Conservation (phyloP, 2,888 invertebrate species). For the Trissolcus japonicus region DNA sequence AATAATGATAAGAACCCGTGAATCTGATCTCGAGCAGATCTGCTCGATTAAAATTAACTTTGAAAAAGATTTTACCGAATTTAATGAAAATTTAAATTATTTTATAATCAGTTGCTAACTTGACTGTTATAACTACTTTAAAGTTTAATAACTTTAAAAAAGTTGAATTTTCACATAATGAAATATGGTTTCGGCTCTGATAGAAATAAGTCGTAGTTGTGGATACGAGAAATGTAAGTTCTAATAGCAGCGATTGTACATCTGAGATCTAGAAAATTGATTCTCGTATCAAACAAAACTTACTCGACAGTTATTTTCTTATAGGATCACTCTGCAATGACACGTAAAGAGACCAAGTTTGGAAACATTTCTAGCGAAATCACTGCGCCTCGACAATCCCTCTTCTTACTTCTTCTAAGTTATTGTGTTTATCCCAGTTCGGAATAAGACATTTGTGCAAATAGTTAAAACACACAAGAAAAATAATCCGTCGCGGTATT, state of each 20-base stretch:
- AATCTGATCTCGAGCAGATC: too few species aligned
- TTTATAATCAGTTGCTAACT: too few species aligned
- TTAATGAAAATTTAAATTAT: too few species aligned
- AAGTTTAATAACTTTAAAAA: too few species aligned
- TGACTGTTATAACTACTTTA: too few species aligned
- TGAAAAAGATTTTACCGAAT: too few species aligned
- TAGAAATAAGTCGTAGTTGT: too few species aligned
- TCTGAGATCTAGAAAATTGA: slow-evolving; percentile 6
- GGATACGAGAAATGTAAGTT: slow-evolving; percentile 9
- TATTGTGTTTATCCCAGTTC: slow-evolving; percentile 25
- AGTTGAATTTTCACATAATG: too few species aligned
- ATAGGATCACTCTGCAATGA: slow-evolving; percentile 15
- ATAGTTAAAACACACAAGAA: slow-evolving; percentile 11
- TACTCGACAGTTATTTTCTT: slow-evolving; percentile 32
- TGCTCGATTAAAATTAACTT: too few species aligned
- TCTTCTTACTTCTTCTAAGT: slow-evolving; percentile 14
- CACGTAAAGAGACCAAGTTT: slow-evolving; percentile 25
- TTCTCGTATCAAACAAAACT: slow-evolving; percentile 22
- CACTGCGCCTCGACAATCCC: slow-evolving; percentile 17
- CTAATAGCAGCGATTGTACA: background rate
- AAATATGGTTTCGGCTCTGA: too few species aligned
- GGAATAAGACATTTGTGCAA: slow-evolving; percentile 13
- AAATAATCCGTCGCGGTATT: background rate
- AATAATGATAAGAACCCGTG: too few species aligned
- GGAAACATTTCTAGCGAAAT: slow-evolving; percentile 20